A percentile compares a stretch with the other conserved stretches of the same genome.
Conservation (phyloP, 2,113 vertebrate species). For the Mellivora capensis region DNA sequence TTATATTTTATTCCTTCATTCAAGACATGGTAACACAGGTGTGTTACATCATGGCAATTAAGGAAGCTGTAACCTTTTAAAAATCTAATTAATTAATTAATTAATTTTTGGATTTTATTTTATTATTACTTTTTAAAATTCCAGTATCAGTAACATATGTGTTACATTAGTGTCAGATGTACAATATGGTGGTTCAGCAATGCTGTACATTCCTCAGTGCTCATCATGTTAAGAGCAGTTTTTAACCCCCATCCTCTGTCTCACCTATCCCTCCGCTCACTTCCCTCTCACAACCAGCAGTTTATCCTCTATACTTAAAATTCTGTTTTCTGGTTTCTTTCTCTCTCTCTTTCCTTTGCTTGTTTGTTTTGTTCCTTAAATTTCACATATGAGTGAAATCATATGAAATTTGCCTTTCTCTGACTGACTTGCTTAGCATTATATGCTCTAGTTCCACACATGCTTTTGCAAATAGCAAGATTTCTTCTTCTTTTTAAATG, state of each 20-base stretch:
- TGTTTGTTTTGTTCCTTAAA: not conserved
- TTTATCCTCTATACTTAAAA: not conserved
- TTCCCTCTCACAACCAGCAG: not conserved
- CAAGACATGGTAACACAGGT: not conserved
- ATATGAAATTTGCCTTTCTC: not conserved
- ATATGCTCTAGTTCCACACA: not conserved
- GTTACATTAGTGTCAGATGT: not conserved
- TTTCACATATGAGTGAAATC: not conserved
- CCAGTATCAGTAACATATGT: not conserved
- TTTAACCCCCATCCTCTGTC: not conserved
- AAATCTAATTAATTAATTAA: not conserved
- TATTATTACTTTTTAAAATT: not conserved
- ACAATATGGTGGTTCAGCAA: not conserved
- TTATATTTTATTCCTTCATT: not conserved
- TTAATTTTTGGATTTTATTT: not conserved
- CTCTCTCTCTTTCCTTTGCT: not conserved
- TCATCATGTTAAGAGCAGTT: not conserved
- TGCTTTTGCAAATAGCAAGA: not conserved
- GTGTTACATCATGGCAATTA: not conserved
- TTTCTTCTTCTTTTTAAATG: not conserved
- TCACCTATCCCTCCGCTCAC: not conserved
- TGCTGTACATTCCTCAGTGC: not conserved
- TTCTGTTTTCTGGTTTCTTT: not conserved
- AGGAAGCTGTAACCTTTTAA: accelerated
- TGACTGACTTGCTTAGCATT: not conserved